phyloP scores from a whole-genome alignment of 2,888 invertebrate species.

The Drosophila siamana region DNA sequence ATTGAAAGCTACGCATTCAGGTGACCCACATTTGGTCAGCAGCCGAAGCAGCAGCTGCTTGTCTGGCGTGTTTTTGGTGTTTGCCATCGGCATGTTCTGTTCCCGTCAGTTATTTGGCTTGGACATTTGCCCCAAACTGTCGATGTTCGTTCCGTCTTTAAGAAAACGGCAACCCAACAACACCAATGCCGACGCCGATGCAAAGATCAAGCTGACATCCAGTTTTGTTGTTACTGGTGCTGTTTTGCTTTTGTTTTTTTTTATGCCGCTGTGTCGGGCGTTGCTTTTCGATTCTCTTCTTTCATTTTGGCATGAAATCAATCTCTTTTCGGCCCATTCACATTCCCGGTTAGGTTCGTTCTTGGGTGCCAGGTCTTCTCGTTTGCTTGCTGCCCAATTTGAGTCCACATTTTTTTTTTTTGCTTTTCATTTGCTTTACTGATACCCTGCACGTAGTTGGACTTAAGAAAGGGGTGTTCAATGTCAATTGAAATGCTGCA shows the following conservation, averaged over 20 bases:
- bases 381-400: constrained; percentile 35
- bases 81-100: constrained; percentile 54
- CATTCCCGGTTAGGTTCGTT: constrained; percentile 19
- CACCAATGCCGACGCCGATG: constrained; percentile 12
- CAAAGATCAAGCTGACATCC: constrained; percentile 31
- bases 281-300: constrained; percentile 42
- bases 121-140: constrained; percentile 53
- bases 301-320: constrained; percentile 66
- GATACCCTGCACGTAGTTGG: constrained; percentile 6
- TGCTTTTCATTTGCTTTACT: constrained; percentile 21
- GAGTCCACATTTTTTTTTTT: constrained; percentile 33
- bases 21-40: constrained; percentile 69
- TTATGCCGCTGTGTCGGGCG: constrained; percentile 23
- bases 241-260: constrained; percentile 13
- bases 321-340: constrained; percentile 56
- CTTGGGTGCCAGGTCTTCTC: constrained; percentile 4
- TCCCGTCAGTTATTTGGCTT: constrained; percentile 34
- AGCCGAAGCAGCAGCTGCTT: constrained; percentile 43
- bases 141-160: constrained; percentile 36
- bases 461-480: neutral
- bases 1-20: constrained; percentile 77
- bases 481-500: neutral
- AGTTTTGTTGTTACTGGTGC: constrained; percentile 29
- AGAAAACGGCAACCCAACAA: constrained; percentile 25
- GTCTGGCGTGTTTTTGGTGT: constrained; percentile 52